These are phyloP conservation scores for Orestias chungarensis DNA, from an alignment of 2,797 vertebrate genomes.

Conservation along the genomic window DNA sequence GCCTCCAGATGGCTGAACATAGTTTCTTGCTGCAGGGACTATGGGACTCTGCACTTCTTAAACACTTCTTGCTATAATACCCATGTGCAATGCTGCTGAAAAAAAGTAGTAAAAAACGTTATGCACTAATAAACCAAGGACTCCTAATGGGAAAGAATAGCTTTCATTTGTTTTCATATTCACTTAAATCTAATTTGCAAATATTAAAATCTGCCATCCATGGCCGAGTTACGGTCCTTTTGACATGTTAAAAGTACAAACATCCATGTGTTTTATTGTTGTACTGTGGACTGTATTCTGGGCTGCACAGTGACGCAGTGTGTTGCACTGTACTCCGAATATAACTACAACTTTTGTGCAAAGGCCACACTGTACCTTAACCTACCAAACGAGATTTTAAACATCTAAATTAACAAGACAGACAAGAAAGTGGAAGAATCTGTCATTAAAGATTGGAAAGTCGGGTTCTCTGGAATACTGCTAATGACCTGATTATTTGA, in stretches of 20 bases:
- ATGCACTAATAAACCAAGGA: constrained; percentile 30
- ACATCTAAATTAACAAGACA: too few species aligned
- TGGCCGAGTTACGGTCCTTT: neutral
- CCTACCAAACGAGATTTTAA: too few species aligned
- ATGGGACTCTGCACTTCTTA: constrained; percentile 24
- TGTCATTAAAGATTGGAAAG: too few species aligned
- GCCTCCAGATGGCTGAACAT: constrained; percentile 44
- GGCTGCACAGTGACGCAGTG: too few species aligned
- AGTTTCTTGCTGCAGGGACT: constrained; percentile 26
- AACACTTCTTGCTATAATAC: constrained; percentile 31
- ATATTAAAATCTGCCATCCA: constrained; percentile 5
- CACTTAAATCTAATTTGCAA: neutral
- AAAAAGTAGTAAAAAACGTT: neutral
- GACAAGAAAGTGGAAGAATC: too few species aligned
- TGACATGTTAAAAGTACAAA: constrained; percentile 6
- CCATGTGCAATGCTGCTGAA: constrained; percentile 4
- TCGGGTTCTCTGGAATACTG: too few species aligned
- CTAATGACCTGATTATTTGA: too few species aligned
- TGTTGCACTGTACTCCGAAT: too few species aligned
- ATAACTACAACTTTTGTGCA: too few species aligned
- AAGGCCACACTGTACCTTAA: too few species aligned
- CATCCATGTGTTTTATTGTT: too few species aligned
- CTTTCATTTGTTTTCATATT: neutral
- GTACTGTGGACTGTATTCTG: too few species aligned
- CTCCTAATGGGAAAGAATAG: neutral